Evolutionary conservation across 2,888 invertebrate genomes (phyloP).

Genomic region (Tubulanus polymorphus): DNA sequence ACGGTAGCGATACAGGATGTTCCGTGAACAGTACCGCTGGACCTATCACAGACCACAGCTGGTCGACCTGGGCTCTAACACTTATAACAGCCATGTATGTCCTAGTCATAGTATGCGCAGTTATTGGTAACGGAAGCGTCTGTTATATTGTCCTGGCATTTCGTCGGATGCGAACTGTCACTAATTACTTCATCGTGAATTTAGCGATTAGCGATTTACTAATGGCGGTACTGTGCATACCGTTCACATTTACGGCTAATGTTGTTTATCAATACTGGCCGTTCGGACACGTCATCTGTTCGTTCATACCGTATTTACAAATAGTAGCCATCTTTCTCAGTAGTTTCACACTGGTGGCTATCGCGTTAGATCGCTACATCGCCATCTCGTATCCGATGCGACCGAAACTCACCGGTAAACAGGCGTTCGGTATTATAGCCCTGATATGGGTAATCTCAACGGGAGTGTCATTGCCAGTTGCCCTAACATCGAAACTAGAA

Average conservation of each 20-base stretch:
- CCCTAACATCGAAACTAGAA: constrained; percentile 62
- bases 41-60: no score
- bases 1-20: no score
- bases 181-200: constrained; percentile 31
- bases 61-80: no score
- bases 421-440: constrained; percentile 66
- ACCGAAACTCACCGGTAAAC: constrained; percentile 71
- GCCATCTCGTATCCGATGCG: constrained; percentile 83
- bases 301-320: constrained; percentile 75
- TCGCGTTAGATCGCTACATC: constrained; percentile 83
- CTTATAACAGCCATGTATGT: no score
- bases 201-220: constrained; percentile 32
- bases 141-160: constrained; percentile 29
- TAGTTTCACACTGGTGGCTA: constrained; percentile 83
- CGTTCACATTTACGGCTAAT: constrained; percentile 65
- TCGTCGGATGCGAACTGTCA: constrained; percentile 42
- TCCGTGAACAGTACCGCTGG: no score
- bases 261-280: constrained; percentile 79
- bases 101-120: constrained; percentile 35
- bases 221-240: constrained; percentile 51
- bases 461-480: constrained; percentile 74
- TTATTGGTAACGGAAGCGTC: constrained; percentile 38
- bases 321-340: constrained; percentile 61
- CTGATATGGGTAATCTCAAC: constrained; percentile 73
- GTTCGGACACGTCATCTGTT: constrained; percentile 75